A percentile compares a stretch with the other conserved stretches of the same genome.
These are phyloP conservation scores for Netelia inedita DNA, from an alignment of 2,888 invertebrate species.

Conservation along the genomic window DNA sequence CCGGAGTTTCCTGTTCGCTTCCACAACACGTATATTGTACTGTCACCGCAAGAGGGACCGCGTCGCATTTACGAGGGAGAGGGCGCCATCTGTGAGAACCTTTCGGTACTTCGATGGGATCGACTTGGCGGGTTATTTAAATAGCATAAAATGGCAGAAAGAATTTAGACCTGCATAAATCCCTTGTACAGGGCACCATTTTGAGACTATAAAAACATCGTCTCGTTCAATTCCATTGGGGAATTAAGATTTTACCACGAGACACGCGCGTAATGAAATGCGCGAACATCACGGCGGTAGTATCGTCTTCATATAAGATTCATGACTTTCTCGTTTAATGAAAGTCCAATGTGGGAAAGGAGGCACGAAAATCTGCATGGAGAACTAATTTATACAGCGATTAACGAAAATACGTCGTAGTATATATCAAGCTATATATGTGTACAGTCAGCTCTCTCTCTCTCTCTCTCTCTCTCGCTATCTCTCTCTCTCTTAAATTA, in stretches of 20 bases:
- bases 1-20: background rate
- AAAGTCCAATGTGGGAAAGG: background rate
- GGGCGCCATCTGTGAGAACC: background rate
- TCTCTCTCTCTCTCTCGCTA: background rate
- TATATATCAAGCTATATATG: slow-evolving; percentile 1
- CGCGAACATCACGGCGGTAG: background rate
- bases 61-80: background rate
- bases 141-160: background rate
- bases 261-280: background rate
- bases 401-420: slow-evolving; percentile 1
- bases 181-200: too few species aligned
- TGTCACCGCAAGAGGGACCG: background rate
- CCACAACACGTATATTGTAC: background rate
- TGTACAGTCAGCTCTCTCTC: slow-evolving; percentile 1
- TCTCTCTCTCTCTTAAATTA: background rate
- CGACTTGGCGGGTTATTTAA: too few species aligned
- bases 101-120: background rate
- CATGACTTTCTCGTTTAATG: background rate
- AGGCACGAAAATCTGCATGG: background rate
- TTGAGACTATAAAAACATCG: background rate
- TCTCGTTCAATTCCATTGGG: background rate
- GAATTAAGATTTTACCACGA: background rate
- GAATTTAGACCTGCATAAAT: too few species aligned
- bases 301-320: background rate
- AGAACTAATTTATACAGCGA: background rate